phyloP scores from a whole-genome alignment of 2,113 vertebrate genomes.

The Vidua chalybeata region DNA sequence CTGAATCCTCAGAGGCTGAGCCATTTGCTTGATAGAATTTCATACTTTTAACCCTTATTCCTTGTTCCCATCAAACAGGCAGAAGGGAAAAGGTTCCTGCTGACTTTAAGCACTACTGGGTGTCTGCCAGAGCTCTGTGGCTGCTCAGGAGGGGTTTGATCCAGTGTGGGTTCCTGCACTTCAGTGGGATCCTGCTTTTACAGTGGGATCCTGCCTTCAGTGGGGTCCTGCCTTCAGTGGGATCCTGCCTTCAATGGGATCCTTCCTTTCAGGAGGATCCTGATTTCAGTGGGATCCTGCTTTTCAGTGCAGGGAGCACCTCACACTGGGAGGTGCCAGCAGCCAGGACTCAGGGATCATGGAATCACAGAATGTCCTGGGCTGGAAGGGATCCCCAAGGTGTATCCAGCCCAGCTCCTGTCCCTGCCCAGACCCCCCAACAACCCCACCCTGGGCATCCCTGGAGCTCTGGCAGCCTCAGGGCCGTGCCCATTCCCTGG shows the following conservation, averaged over 20 bases:
- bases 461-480: neutral
- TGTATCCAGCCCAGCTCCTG: accelerated
- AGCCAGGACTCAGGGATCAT: neutral
- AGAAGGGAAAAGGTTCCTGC: neutral
- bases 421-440: neutral
- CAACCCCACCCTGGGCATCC: neutral
- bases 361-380: neutral
- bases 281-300: neutral
- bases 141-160: neutral
- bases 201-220: neutral
- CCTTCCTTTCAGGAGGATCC: neutral
- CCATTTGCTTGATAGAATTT: neutral
- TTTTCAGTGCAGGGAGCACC: neutral
- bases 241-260: neutral
- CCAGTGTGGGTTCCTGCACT: neutral
- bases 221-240: neutral
- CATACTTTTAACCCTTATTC: neutral
- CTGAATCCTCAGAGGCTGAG: neutral
- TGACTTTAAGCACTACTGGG: neutral
- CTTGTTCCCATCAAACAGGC: neutral
- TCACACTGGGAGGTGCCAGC: neutral
- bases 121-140: neutral
- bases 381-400: neutral
- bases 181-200: neutral
- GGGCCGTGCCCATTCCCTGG: neutral